Conservation (phyloP, 2,797 vertebrate genomes). For the Parambassis ranga region DNA sequence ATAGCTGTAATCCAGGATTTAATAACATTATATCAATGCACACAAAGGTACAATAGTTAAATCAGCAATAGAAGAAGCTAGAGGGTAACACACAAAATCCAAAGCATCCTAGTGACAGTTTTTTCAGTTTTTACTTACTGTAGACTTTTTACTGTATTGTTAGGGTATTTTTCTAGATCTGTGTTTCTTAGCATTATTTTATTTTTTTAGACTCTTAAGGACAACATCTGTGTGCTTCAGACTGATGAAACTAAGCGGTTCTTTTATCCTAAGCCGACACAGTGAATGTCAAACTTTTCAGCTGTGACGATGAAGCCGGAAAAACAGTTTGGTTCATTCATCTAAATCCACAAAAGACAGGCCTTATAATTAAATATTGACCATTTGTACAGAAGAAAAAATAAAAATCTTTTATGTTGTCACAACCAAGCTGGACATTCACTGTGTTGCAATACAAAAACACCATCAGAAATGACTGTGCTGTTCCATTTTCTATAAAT, state of each 20-base stretch:
- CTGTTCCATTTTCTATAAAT: slow-evolving; percentile 31
- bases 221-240: slow-evolving; percentile 74
- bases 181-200: slow-evolving; percentile 40
- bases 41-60: background rate
- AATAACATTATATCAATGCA: slow-evolving; percentile 18
- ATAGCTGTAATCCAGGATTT: slow-evolving; percentile 39
- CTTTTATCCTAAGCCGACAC: background rate
- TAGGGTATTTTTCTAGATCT: slow-evolving; percentile 50
- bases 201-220: slow-evolving; percentile 69
- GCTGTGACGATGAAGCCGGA: slow-evolving; percentile 1
- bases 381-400: too few relatives aligned
- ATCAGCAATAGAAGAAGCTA: slow-evolving; percentile 5
- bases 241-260: slow-evolving; percentile 12
- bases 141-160: slow-evolving; percentile 51
- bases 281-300: slow-evolving; percentile 18
- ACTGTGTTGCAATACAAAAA: background rate
- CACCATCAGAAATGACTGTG: slow-evolving; percentile 30
- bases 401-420: too few relatives aligned
- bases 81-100: slow-evolving; percentile 56
- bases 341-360: too few relatives aligned
- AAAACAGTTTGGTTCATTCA: background rate
- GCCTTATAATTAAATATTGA: too few relatives aligned
- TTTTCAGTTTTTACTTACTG: slow-evolving; percentile 61
- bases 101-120: slow-evolving; percentile 51
- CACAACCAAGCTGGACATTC: slow-evolving; percentile 23